Percentiles rank a stretch among this genome's conserved stretches.
These are phyloP conservation scores for Ametastegia equiseti DNA, from an alignment of 2,888 invertebrate genomes.

Conservation along the genomic window DNA sequence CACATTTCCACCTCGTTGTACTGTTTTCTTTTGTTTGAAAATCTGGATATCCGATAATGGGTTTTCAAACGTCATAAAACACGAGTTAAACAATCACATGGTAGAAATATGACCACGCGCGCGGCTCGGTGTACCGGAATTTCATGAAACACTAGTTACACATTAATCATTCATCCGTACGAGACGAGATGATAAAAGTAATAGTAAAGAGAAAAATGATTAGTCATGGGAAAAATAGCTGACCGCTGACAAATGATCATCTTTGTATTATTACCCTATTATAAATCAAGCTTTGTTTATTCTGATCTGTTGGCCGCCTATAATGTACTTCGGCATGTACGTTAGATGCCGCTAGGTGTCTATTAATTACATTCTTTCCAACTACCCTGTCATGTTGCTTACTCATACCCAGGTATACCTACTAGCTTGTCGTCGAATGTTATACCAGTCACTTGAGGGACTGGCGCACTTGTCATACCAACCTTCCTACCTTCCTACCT, in stretches of 20 bases:
- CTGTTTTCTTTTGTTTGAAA: not conserved
- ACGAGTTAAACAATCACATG: not conserved
- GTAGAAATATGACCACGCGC: not conserved
- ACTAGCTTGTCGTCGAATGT: conserved; percentile 10
- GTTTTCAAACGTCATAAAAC: not conserved
- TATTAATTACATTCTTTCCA: conserved; percentile 26
- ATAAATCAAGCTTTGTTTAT: conserved; percentile 2
- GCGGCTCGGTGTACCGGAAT: too few relatives aligned
- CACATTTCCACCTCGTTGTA: not conserved
- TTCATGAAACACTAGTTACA: not conserved
- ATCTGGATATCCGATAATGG: not conserved
- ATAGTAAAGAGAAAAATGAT: not conserved
- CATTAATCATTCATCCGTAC: too few relatives aligned
- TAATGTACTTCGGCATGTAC: not conserved
- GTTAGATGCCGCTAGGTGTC: conserved; percentile 17
- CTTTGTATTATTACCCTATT: not conserved
- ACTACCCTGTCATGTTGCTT: conserved; percentile 11
- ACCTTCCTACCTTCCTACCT: too few relatives aligned
- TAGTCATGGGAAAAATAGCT: not conserved
- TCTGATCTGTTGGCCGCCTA: not conserved
- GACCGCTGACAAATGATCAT: conserved; percentile 8
- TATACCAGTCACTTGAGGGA: not conserved
- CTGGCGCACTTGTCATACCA: conserved; percentile 22
- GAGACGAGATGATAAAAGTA: not conserved
- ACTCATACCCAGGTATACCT: not conserved